Conservation (phyloP, 2,888 invertebrate genomes). For the Nomada fabriciana region DNA sequence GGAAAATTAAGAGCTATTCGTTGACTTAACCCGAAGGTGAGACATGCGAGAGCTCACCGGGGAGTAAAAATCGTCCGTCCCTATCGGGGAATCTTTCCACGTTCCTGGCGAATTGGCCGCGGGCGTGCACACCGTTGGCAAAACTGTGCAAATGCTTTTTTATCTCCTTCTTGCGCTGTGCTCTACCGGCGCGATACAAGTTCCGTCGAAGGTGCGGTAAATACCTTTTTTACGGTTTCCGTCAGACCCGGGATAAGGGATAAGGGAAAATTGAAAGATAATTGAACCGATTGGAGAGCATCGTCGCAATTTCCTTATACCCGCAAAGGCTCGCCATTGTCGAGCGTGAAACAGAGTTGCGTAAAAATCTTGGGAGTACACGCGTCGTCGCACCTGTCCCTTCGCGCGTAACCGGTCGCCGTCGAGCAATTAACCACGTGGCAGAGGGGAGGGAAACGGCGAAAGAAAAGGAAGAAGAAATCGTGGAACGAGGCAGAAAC, state of each 20-base stretch:
- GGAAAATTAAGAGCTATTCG: slow-evolving; percentile 28
- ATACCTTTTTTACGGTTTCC: slow-evolving; percentile 41
- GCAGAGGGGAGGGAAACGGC: background rate
- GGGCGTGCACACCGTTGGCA: background rate
- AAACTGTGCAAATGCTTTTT: slow-evolving; percentile 2
- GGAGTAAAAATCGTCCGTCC: slow-evolving; percentile 30
- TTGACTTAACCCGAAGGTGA: slow-evolving; percentile 10
- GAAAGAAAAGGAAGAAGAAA: slow-evolving; percentile 14
- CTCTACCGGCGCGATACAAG: background rate
- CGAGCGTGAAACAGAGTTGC: slow-evolving; percentile 1
- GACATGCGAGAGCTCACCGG: background rate
- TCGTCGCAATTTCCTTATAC: slow-evolving; percentile 3
- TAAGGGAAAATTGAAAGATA: slow-evolving; percentile 42
- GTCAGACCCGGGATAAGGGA: slow-evolving; percentile 24
- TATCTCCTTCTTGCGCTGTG: background rate
- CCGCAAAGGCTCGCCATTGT: background rate
- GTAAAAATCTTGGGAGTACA: slow-evolving; percentile 22
- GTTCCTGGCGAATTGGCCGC: slow-evolving; percentile 9
- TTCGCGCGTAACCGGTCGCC: slow-evolving; percentile 16
- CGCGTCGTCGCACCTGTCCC: slow-evolving; percentile 27
- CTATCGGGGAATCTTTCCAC: slow-evolving; percentile 28
- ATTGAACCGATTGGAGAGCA: slow-evolving; percentile 34
- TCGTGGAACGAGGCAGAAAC: slow-evolving; percentile 16
- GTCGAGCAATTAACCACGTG: slow-evolving; percentile 31
- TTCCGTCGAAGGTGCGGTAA: slow-evolving; percentile 16